Evolutionary conservation across 2,888 invertebrate species (phyloP), one percentile per base, ranked within the genome.

Genomic region (Macrophya annulata): DNA sequence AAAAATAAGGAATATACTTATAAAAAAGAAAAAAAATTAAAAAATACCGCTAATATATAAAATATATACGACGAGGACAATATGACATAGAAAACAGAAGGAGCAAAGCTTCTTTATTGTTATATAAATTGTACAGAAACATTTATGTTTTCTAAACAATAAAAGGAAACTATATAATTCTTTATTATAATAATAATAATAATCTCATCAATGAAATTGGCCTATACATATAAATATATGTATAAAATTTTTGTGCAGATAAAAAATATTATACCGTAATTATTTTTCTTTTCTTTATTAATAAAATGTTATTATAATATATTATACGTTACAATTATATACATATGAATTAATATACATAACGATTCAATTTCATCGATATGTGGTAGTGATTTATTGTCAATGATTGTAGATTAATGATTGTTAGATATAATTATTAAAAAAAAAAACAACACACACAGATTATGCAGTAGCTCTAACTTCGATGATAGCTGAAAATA

Each of bases 71-170:
- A 62, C 62, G 25, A 62, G 62, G 62, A 62, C 62, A 62, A 62
- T 62, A 62, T 62, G 55, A 55, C 55, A 55, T 55, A 55, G n/a
- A 55, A n/a, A 55, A 55, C 8, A n/a, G 55, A n/a, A 55, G 55
- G n/a, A 55, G 8, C 17, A 55, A n/a, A 2, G n/a, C n/a, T 55
- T n/a, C 55, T 55, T 31, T 25, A 25, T 21, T 31, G 25, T 62
- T 62, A 62, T 62, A 62, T 62, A 62, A 21, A 62, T 31, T 62
- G 62, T 62, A 62, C 25, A 62, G 62, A 62, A 25, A 62, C 25
- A 25, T 9, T 31, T 62, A 25, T 17, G 51, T 51, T 51, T 51
- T 51, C 51, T 51, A 51, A n/a, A 51, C 17, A 51, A 51, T n/a
- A 48, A 48, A 15, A 48, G 0, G 48, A 15, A 48, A 48, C 1